Base-by-base conservation (phyloP, 2,113 vertebrate genomes). In the Cyprinodon variegatus region DNA sequence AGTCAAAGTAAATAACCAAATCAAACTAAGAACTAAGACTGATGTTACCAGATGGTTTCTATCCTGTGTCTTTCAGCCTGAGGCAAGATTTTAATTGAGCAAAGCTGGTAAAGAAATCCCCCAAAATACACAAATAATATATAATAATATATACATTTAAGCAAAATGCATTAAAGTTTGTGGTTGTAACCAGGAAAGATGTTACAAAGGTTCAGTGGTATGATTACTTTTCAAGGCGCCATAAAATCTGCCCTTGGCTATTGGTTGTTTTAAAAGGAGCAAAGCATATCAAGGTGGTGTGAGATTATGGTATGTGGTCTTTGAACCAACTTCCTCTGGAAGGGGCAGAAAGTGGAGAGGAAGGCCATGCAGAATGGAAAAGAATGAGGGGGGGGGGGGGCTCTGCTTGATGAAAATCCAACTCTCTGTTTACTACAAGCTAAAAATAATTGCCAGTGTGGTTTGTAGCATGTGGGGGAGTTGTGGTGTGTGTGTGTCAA, bases 361-460 rank as follows among this genome's bases (percentile, higher is more conserved):
- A 65, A 46, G 36, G 71, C 61, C 12, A 46, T 74, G 50, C 17
- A 59, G 63, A 77, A 82, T 72, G 67, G 12, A 38, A 38, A 40
- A 67, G 13, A 59, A 40, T 48, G 40, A 11, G 29, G 41, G 48
- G 29, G 41, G 48, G 74, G 66, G 60, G 79, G 45, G 69, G 74
- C 53, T 70, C 74, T 68, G 70, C 88, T 86, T 84, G 78, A 87
- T 81, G 82, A 84, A 83, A 83, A 68, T 62, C 48, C 60, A 73
- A 66, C 75, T 79, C 75, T 84, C 67, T 90, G 88, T 92, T 93
- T 89, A 90, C 91, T 86, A 90, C 78, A 75, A 70, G 87, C 89
- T 93, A 93, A 92, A 94, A 93, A 93, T 94, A 93, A 80, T 72
- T 79, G 74, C 68, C 75, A 60, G 71, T 63, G 66, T 62, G 69